Evolutionary conservation across 2,797 vertebrate species (phyloP).

Genomic region (Orientallactaga sibirica): DNA sequence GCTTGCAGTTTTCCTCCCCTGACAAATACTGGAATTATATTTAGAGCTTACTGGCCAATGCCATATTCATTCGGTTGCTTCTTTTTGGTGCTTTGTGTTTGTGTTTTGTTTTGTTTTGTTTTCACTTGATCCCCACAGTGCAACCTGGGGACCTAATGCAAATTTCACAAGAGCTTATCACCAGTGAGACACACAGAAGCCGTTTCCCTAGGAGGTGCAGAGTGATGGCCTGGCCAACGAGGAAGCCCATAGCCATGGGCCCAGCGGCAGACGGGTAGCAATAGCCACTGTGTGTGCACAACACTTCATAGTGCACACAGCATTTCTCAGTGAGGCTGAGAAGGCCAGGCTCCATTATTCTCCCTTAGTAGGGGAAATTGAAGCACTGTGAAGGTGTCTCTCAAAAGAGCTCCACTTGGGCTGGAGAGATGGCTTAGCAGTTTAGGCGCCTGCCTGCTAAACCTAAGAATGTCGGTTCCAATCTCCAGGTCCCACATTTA

Average conservation of each 20-base stretch:
- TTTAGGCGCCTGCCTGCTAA: too few species aligned
- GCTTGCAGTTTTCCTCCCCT: background rate
- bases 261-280: background rate
- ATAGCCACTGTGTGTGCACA: background rate
- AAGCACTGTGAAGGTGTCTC: background rate
- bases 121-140: slow-evolving; percentile 15
- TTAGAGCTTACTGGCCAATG: slow-evolving; percentile 38
- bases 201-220: background rate
- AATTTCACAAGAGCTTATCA: slow-evolving; percentile 4
- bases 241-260: background rate
- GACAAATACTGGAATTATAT: slow-evolving; percentile 42
- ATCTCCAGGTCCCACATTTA: too few species aligned
- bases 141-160: background rate
- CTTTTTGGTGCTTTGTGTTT: background rate
- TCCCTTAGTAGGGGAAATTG: background rate
- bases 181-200: background rate
- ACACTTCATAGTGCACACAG: background rate
- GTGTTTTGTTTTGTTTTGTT: background rate
- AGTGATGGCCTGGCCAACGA: background rate
- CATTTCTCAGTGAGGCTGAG: background rate
- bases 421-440: too few species aligned
- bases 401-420: background rate
- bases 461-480: too few species aligned
- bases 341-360: background rate
- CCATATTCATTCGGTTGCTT: slow-evolving; percentile 26